Evolutionary conservation across 1,140 invertebrate genomes (phyloP).

Genomic region (Drosophila pseudoananassae): DNA sequence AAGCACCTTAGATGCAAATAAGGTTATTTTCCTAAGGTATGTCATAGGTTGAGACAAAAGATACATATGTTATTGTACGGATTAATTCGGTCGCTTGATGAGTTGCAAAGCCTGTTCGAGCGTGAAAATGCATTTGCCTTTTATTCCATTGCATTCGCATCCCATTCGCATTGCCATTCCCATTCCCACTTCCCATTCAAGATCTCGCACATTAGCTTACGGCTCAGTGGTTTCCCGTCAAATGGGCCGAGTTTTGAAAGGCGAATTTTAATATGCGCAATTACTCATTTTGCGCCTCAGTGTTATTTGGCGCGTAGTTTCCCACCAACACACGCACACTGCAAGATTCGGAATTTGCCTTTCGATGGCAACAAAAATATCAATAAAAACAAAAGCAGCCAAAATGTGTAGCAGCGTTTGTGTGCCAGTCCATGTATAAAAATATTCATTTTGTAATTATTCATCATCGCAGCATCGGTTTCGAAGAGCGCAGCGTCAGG

Average conservation of each 20-base stretch:
- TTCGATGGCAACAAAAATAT: constrained; percentile 44
- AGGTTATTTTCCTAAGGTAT: too few relatives aligned
- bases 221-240: constrained; percentile 37
- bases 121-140: constrained; percentile 32
- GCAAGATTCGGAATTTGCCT: constrained; percentile 63
- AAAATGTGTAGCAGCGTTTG: constrained; percentile 52
- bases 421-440: constrained; percentile 41
- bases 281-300: constrained; percentile 78
- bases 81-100: not conserved
- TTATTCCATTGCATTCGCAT: constrained; percentile 2
- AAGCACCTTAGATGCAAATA: not conserved
- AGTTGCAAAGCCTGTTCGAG: constrained; percentile 21
- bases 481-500: constrained; percentile 6
- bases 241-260: constrained; percentile 49
- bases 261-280: constrained; percentile 70
- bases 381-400: constrained; percentile 4
- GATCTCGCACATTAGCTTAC: constrained; percentile 47
- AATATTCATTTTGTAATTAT: constrained; percentile 75
- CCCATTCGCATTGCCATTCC: constrained; percentile 7
- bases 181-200: constrained; percentile 18
- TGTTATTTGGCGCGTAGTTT: constrained; percentile 69
- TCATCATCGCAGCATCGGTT: constrained; percentile 45
- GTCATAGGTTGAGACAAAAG: not conserved
- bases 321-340: constrained; percentile 36
- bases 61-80: not conserved